Conservation (phyloP, 92 coral and sea anemone species). For the Parazoanthus darwini region DNA sequence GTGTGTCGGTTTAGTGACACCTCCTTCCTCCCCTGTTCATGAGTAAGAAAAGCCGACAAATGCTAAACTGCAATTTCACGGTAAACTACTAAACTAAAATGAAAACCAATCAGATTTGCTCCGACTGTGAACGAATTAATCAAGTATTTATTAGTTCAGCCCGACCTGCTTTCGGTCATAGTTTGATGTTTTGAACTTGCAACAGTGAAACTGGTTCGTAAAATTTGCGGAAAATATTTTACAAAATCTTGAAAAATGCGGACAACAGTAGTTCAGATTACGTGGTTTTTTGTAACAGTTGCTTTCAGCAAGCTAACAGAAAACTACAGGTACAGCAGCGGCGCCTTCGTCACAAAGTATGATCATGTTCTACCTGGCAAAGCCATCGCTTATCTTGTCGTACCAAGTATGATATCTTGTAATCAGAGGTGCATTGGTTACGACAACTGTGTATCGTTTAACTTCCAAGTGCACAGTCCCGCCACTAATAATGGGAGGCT, state of each 20-base stretch:
- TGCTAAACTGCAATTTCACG: neutral
- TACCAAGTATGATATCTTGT: constrained; percentile 1
- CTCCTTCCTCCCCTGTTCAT: neutral
- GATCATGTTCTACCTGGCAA: neutral
- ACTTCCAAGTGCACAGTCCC: neutral
- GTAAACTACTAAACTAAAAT: neutral
- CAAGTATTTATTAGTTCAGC: neutral
- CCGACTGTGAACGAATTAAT: neutral
- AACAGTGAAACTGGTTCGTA: neutral
- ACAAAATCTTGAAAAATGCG: neutral
- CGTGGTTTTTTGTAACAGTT: neutral
- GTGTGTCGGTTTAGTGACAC: neutral
- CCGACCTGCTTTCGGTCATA: neutral
- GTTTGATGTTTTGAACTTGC: neutral
- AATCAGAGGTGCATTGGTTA: neutral
- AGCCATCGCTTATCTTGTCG: neutral
- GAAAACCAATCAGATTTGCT: neutral
- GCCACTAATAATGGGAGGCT: neutral
- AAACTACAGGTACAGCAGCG: neutral
- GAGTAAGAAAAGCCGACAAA: neutral
- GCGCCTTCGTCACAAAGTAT: constrained; percentile 5
- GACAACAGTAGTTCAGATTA: neutral
- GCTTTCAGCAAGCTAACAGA: neutral
- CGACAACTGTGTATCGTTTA: neutral
- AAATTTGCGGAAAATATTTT: neutral